Conservation (phyloP, 2,113 vertebrate species). For the Calypte anna region DNA sequence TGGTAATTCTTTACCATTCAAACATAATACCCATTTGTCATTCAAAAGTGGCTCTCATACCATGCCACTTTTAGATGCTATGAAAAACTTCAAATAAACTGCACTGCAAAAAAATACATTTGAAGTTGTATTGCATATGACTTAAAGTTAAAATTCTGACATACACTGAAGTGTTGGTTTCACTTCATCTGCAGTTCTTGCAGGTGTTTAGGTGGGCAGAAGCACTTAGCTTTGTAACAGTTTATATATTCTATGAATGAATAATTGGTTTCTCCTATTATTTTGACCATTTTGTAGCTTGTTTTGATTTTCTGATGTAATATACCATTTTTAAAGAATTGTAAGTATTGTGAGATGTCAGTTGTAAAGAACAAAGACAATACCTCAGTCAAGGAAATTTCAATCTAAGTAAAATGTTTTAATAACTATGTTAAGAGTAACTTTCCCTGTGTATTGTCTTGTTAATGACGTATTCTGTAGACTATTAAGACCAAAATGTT, state of each 20-base stretch:
- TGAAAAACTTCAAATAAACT: background rate
- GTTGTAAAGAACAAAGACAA: background rate
- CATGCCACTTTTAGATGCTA: background rate
- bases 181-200: background rate
- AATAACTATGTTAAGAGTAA: background rate
- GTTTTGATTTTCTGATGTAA: background rate
- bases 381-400: background rate
- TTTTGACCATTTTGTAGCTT: background rate
- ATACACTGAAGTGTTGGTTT: background rate
- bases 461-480: background rate
- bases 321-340: background rate
- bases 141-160: background rate
- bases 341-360: background rate
- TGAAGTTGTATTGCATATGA: background rate
- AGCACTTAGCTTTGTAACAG: background rate
- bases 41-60: background rate
- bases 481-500: background rate
- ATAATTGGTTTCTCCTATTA: background rate
- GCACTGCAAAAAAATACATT: background rate
- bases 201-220: background rate
- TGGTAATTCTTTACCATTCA: background rate
- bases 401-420: background rate
- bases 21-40: background rate
- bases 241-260: background rate
- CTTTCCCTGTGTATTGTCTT: background rate